Evolutionary conservation across 2,888 invertebrate genomes (phyloP).

Genomic region (Drosophila kuntzei): DNA sequence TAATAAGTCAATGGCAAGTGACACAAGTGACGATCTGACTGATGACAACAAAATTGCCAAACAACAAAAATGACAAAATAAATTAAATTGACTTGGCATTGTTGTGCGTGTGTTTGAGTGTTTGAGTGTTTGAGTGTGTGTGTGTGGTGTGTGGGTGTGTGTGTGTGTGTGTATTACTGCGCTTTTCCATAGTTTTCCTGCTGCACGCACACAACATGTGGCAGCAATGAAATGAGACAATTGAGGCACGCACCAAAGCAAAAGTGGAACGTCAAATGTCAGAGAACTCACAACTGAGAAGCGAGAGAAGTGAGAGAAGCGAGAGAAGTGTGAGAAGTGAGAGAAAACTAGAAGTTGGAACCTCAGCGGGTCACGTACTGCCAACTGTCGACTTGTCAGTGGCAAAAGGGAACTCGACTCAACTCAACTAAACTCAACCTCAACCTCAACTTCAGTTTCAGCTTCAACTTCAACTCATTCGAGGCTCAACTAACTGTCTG

Average conservation of each 20-base stretch:
- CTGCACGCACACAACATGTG: conserved; percentile 61
- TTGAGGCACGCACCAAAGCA: conserved; percentile 63
- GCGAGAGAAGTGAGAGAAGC: conserved; percentile 4
- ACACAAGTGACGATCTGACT: conserved; percentile 26
- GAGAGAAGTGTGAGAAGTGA: not conserved
- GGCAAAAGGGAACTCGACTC: conserved; percentile 12
- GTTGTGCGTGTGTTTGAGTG: conserved; percentile 29
- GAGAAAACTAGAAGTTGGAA: not conserved
- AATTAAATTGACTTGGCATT: conserved; percentile 75
- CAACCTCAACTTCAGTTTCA: conserved; percentile 14
- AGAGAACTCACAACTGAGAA: conserved; percentile 46
- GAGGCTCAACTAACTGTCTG: conserved; percentile 38
- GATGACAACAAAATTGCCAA: conserved; percentile 49
- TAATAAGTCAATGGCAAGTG: conserved; percentile 59
- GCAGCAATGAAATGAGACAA: conserved; percentile 65
- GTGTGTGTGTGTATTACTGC: conserved; percentile 27
- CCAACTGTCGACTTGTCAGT: conserved; percentile 49
- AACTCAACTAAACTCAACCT: conserved; percentile 26
- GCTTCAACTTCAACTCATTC: conserved; percentile 58
- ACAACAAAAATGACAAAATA: conserved; percentile 78
- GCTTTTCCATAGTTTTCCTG: conserved; percentile 65
- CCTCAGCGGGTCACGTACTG: conserved; percentile 46
- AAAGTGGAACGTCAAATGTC: conserved; percentile 48
- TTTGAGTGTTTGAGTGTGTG: conserved; percentile 8
- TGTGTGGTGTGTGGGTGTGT: conserved; percentile 4